Percentiles rank a stretch among this genome's conserved stretches.
These are phyloP conservation scores for Drosophila birchii DNA, from an alignment of 2,888 invertebrate genomes.

Conservation along the genomic window DNA sequence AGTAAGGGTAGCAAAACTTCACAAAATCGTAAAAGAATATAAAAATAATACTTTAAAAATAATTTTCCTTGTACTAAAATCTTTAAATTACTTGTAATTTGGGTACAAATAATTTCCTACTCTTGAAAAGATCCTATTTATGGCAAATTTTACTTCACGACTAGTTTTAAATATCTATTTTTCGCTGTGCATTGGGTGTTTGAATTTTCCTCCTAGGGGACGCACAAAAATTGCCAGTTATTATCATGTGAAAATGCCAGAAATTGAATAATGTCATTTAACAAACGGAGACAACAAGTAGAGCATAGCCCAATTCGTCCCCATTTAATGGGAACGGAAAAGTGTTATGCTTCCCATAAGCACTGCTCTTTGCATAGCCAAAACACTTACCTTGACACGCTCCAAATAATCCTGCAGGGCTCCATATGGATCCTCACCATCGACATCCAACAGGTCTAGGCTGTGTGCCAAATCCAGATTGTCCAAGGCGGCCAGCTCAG, in stretches of 20 bases:
- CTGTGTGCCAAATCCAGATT: conserved; percentile 82
- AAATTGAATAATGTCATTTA: conserved; percentile 56
- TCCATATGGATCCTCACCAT: conserved; percentile 83
- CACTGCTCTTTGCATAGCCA: not conserved
- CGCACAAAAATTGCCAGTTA: conserved; percentile 57
- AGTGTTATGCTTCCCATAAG: conserved; percentile 4
- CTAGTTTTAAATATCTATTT: not conserved
- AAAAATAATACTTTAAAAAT: not conserved
- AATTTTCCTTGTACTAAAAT: not conserved
- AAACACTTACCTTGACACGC: conserved; percentile 83
- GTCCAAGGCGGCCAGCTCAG: conserved; percentile 78
- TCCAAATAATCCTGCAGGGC: conserved; percentile 84
- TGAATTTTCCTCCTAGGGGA: conserved; percentile 30
- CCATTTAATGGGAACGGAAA: conserved; percentile 19
- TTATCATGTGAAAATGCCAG: conserved; percentile 58
- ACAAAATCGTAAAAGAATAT: accelerated
- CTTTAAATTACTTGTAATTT: not conserved
- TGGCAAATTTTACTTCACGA: not conserved
- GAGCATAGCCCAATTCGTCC: not conserved
- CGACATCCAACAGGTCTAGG: conserved; percentile 78
- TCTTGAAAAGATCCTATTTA: not conserved
- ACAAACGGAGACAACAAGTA: conserved; percentile 49
- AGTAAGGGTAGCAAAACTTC: not conserved
- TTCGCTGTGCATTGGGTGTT: conserved; percentile 6
- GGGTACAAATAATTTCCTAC: not conserved